A percentile compares a stretch with the other conserved stretches of the same genome.
phyloP scores from a whole-genome alignment of 2,888 invertebrate species.

The Lordiphosa fenestrarum region DNA sequence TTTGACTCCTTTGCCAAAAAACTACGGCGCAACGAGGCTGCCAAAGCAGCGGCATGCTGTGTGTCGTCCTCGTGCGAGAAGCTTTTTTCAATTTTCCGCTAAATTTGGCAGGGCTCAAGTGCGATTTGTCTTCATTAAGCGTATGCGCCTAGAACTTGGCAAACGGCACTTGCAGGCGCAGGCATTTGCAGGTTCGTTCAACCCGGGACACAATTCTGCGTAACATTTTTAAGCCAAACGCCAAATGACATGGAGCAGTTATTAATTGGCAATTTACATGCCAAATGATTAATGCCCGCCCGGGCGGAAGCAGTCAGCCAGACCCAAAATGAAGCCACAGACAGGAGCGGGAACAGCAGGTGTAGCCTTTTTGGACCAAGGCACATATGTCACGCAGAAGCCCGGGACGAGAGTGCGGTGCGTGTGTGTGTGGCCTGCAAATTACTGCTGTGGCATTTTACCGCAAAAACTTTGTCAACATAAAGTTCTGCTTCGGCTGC shows the following conservation, averaged over 20 bases:
- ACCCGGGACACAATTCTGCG: constrained; percentile 41
- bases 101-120: constrained; percentile 76
- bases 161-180: constrained; percentile 20
- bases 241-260: constrained; percentile 74
- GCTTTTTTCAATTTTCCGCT: constrained; percentile 79
- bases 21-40: constrained; percentile 38
- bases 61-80: constrained; percentile 39
- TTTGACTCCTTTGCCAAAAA: constrained; percentile 44
- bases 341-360: too few species aligned
- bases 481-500: constrained; percentile 55
- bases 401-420: constrained; percentile 17
- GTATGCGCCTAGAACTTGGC: constrained; percentile 65
- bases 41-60: constrained; percentile 21
- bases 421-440: constrained; percentile 50
- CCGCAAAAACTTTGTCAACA: constrained; percentile 75
- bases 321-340: constrained; percentile 59
- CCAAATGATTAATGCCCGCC: constrained; percentile 70
- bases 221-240: constrained; percentile 62
- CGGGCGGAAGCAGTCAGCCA: constrained; percentile 57
- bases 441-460: constrained; percentile 75
- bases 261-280: constrained; percentile 77
- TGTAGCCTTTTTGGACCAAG: constrained; percentile 43
- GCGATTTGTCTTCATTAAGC: constrained; percentile 78
- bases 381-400: constrained; percentile 56
- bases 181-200: constrained; percentile 44